phyloP scores from a whole-genome alignment of 2,113 vertebrate genomes.

The Numida meleagris region DNA sequence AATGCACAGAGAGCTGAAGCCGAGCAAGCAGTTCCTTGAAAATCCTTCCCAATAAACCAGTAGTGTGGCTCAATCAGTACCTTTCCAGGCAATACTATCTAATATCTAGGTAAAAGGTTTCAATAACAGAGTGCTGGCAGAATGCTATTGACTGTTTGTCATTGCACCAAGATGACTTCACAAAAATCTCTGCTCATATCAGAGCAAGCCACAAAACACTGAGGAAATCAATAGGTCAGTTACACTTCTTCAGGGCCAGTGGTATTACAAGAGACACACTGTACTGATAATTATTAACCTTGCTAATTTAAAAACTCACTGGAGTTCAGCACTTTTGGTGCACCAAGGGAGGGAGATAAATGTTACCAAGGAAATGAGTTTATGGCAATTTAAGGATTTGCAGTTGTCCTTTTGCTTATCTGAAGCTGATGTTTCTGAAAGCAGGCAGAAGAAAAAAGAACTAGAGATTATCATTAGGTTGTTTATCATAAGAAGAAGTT shows the following conservation, averaged over 20 bases:
- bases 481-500: neutral
- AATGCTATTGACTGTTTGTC: slow-evolving; percentile 29
- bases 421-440: neutral
- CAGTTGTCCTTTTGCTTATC: neutral
- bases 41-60: neutral
- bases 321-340: slow-evolving; percentile 18
- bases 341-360: neutral
- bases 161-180: slow-evolving; percentile 32
- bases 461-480: neutral
- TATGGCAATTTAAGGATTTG: slow-evolving; percentile 30
- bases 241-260: neutral
- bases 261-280: neutral
- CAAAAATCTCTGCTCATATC: slow-evolving; percentile 25
- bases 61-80: neutral
- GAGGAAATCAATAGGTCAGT: slow-evolving; percentile 56
- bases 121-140: slow-evolving; percentile 16
- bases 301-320: slow-evolving; percentile 48
- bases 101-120: slow-evolving; percentile 46
- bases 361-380: neutral
- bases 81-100: slow-evolving; percentile 22
- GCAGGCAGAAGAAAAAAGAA: neutral
- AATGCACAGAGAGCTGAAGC: neutral
- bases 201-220: slow-evolving; percentile 8
- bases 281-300: slow-evolving; percentile 49
- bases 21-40: neutral